Conservation (phyloP, 2,888 invertebrate species). For the Agriopis aurantiaria region DNA sequence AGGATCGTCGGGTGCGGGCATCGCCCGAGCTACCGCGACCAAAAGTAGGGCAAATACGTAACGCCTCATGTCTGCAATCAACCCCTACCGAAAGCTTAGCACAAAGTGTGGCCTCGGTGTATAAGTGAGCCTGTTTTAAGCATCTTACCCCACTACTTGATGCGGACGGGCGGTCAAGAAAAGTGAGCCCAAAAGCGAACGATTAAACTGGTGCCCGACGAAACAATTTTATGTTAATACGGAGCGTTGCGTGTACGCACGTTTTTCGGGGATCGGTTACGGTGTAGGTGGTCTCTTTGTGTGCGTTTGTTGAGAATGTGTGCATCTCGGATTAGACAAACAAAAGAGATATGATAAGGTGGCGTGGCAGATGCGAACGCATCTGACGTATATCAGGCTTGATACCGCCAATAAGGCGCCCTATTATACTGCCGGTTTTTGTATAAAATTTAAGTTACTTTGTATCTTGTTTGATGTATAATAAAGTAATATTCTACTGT, state of each 20-base stretch:
- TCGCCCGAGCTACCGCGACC: constrained; percentile 78
- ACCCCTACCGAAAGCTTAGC: constrained; percentile 79
- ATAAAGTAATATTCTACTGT: too few relatives aligned
- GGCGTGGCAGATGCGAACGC: constrained; percentile 8
- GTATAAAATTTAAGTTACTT: too few relatives aligned
- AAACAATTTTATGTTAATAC: constrained; percentile 77
- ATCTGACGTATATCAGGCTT: neutral
- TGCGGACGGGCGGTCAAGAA: constrained; percentile 66
- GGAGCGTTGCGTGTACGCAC: constrained; percentile 68
- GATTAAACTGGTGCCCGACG: constrained; percentile 74
- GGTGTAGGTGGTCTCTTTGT: constrained; percentile 46
- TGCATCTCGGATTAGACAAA: constrained; percentile 56
- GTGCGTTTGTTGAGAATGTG: constrained; percentile 45
- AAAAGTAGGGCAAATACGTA: constrained; percentile 82
- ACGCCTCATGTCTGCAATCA: constrained; percentile 78
- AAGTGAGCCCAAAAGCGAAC: constrained; percentile 78
- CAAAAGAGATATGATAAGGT: constrained; percentile 43
- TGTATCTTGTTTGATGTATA: too few relatives aligned
- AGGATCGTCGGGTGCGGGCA: constrained; percentile 78
- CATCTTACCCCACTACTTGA: constrained; percentile 78
- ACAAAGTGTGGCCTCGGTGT: constrained; percentile 78
- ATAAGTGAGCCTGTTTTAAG: constrained; percentile 81
- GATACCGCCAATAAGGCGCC: too few relatives aligned
- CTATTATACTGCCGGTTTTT: too few relatives aligned
- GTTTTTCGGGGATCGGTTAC: constrained; percentile 69